Conservation (phyloP, 1,140 invertebrate genomes). For the Elymnias hypermnestra region DNA sequence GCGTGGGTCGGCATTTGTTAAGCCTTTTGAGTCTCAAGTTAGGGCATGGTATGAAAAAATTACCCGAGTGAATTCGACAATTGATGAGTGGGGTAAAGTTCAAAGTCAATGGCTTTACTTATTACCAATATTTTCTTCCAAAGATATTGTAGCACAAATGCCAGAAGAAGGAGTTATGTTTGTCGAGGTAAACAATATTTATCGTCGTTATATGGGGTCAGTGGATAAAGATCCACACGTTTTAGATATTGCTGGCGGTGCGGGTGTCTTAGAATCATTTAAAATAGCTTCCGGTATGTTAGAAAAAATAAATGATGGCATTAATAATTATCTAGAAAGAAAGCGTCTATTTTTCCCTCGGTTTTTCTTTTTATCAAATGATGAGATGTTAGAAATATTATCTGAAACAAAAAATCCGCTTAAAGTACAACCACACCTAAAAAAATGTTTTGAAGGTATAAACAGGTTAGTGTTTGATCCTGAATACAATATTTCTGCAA, state of each 20-base stretch:
- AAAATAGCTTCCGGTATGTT: constrained; percentile 84
- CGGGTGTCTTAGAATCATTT: constrained; percentile 86
- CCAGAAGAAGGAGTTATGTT: constrained; percentile 92
- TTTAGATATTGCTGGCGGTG: constrained; percentile 82
- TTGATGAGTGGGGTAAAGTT: constrained; percentile 93
- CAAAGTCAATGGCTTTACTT: constrained; percentile 95
- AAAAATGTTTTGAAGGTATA: constrained; percentile 94
- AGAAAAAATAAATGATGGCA: constrained; percentile 90
- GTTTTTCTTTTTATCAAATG: constrained; percentile 97
- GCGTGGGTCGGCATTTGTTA: constrained; percentile 93
- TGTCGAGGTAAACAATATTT: constrained; percentile 85
- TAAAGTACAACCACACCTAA: constrained; percentile 92
- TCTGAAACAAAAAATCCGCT: constrained; percentile 93
- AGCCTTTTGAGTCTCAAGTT: constrained; percentile 89
- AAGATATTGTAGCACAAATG: constrained; percentile 95
- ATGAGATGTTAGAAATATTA: constrained; percentile 96
- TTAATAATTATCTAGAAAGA: constrained; percentile 93
- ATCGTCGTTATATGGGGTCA: constrained; percentile 86
- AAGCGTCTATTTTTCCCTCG: constrained; percentile 94
- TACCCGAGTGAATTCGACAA: constrained; percentile 84
- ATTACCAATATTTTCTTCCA: constrained; percentile 94
- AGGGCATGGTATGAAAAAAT: constrained; percentile 90
- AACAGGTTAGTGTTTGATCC: constrained; percentile 83
- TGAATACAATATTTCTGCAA: constrained; percentile 87
- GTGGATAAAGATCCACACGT: constrained; percentile 85